Evolutionary conservation across 2,888 invertebrate genomes (phyloP).

Genomic region (Idaea aversata): DNA sequence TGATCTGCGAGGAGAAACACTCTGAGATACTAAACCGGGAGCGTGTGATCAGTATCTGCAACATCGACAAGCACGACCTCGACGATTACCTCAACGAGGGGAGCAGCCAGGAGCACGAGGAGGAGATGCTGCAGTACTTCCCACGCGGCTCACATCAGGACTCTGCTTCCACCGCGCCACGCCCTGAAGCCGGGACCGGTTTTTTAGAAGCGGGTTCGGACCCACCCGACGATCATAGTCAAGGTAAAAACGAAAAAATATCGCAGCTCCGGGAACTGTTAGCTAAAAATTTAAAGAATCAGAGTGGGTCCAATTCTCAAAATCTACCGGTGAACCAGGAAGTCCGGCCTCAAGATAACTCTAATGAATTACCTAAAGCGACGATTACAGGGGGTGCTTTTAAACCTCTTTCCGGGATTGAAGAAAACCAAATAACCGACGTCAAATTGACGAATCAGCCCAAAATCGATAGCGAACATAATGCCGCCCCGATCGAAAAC

Average conservation of each 20-base stretch:
- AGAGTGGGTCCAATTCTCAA: constrained; percentile 58
- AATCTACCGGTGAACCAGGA: constrained; percentile 45
- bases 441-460: constrained; percentile 37
- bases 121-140: constrained; percentile 91
- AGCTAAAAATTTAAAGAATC: constrained; percentile 82
- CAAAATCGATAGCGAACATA: constrained; percentile 39
- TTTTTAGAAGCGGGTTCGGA: constrained; percentile 71
- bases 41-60: constrained; percentile 86
- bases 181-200: constrained; percentile 38
- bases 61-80: constrained; percentile 89
- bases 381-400: constrained; percentile 57
- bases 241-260: constrained; percentile 83
- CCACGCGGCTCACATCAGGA: constrained; percentile 46
- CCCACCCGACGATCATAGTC: constrained; percentile 73
- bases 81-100: constrained; percentile 90
- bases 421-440: constrained; percentile 45
- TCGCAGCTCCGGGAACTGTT: constrained; percentile 87
- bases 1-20: constrained; percentile 75
- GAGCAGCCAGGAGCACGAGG: constrained; percentile 89
- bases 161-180: constrained; percentile 24
- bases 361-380: constrained; percentile 49
- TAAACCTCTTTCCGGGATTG: constrained; percentile 47
- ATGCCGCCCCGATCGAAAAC: constrained; percentile 50
- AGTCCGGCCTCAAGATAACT: constrained; percentile 36
- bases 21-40: constrained; percentile 82